Percentiles rank a stretch among this genome's conserved stretches.
These are phyloP conservation scores for Phalacrocorax brasilianus DNA, from an alignment of 2,113 vertebrate species.

Conservation along the genomic window DNA sequence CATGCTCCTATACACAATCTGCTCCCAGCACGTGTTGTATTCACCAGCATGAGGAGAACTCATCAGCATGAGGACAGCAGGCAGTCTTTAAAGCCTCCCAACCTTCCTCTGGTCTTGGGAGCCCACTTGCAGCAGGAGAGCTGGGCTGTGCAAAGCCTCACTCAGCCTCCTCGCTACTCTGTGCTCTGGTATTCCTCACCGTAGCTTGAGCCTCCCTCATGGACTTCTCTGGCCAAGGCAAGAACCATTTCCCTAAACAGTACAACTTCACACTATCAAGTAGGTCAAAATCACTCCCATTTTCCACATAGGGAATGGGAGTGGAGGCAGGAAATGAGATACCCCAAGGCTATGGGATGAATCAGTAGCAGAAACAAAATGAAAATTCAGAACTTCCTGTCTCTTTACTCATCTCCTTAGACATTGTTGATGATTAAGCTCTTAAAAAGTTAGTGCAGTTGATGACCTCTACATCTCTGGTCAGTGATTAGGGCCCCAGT, in stretches of 20 bases:
- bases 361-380: conserved; percentile 46
- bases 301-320: background rate
- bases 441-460: conserved; percentile 28
- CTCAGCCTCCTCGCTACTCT: background rate
- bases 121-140: background rate
- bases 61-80: background rate
- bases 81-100: background rate
- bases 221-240: background rate
- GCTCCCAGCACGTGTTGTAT: background rate
- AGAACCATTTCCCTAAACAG: background rate
- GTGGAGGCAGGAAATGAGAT: conserved; percentile 56
- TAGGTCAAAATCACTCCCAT: conserved; percentile 31
- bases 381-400: conserved; percentile 56
- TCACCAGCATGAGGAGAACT: background rate
- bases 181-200: background rate
- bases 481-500: background rate
- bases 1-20: background rate
- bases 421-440: conserved; percentile 55
- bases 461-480: conserved; percentile 37
- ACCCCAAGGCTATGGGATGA: conserved; percentile 38
- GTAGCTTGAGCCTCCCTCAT: background rate
- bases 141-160: background rate
- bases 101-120: background rate
- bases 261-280: background rate
- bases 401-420: conserved; percentile 51